Base-by-base conservation (phyloP, 2,113 vertebrate species). In the Athene noctua region DNA sequence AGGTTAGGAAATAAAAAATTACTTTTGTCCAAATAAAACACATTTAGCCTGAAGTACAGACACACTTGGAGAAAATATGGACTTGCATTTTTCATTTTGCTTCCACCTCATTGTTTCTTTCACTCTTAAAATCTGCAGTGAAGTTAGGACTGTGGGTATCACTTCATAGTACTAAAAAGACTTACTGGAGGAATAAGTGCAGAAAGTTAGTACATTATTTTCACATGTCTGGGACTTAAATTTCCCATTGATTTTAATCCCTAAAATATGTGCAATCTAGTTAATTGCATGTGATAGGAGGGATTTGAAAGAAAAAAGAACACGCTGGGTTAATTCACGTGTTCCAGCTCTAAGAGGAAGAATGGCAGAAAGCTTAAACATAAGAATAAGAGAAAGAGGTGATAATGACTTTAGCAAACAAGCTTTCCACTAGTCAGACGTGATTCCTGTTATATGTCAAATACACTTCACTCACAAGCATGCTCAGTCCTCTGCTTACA, bases 341-440 rank as follows among this genome's bases (percentile, higher is more conserved):
- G 61, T 88, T 94, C 78, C 38, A 51, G 6, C 40, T 92, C 83
- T 90, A 80, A 80, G 52, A 73, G 42, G 44, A 91, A 88, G 85
- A 95, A 94, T 74, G 82, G 92, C 40, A 91, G 72, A 95, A 93
- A 84, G 40, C 63, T 95, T 92, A 80, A 42, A 51, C 61, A 49
- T 7, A 78, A 57, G 38, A 90, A 85, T 58, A 85, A 86, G n/a
- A 86, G 63, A 73, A 87, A 84, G 52, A 90, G 91, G 82, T 73
- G 92, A 75, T 95, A 96, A 96, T 90, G 88, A 52, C 72, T 97
- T 96, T 90, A 96, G 57, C 95, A 97, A 96, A 80, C 74, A 86
- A 92, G 13, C 15, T 83, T 92, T 93, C 59, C 47, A 15, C 80
- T 52, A 74, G 51, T 38, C 88, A 96, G 82, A 67, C 72, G 15